Conservation (phyloP, 2,888 invertebrate species). For the Pediacus dermestoides region DNA sequence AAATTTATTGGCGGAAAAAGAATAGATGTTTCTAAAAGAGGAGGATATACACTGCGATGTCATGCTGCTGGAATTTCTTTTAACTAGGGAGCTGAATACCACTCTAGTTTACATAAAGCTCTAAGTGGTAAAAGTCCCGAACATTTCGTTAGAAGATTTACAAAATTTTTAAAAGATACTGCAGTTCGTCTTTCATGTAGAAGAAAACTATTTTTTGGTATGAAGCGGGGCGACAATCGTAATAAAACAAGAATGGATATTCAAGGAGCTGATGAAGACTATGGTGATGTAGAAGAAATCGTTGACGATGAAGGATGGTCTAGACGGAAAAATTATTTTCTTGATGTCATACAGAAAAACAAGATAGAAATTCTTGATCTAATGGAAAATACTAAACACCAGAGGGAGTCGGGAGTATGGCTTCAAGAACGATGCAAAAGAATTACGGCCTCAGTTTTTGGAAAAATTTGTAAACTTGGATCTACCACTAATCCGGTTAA, state of each 20-base stretch:
- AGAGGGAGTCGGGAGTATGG: background rate
- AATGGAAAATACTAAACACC: too few relatives aligned
- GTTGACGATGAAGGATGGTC: background rate
- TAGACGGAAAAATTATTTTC: too few relatives aligned
- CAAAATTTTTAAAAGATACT: background rate
- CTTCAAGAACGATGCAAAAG: constrained; percentile 7
- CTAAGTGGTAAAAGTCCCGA: background rate
- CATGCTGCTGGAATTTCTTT: constrained; percentile 35
- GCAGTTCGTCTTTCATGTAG: background rate
- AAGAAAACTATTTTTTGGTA: constrained; percentile 2
- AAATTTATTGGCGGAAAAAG: constrained; percentile 38
- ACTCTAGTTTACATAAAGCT: background rate
- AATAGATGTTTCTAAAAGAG: constrained; percentile 29
- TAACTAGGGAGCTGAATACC: constrained; percentile 19
- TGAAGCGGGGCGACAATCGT: background rate
- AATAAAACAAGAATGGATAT: too few relatives aligned
- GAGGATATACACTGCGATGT: constrained; percentile 34
- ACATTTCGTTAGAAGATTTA: background rate
- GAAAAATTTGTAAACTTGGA: constrained; percentile 10
- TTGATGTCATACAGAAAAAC: too few relatives aligned
- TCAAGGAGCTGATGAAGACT: too few relatives aligned
- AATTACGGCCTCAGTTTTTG: constrained; percentile 9
- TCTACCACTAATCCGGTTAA: constrained; percentile 5
- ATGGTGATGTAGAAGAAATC: background rate
- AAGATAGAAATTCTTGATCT: too few relatives aligned